Base-by-base conservation (phyloP, 2,888 invertebrate genomes). In the Melinopterus prodromus region DNA sequence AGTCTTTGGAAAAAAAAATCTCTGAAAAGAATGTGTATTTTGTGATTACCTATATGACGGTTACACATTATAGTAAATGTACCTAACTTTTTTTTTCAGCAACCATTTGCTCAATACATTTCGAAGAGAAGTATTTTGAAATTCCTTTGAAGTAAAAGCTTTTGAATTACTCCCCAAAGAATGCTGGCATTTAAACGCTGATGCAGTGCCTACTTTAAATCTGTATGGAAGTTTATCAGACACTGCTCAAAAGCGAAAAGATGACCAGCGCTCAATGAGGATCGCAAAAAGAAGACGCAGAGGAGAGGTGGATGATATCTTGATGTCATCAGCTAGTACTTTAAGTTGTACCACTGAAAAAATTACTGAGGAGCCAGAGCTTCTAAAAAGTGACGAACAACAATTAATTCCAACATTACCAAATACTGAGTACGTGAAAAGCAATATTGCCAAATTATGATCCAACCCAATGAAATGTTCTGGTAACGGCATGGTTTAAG, bases 21-120 rank as follows among this genome's bases (percentile, higher is more conserved):
- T 2, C 53, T 53, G 5, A 53, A 53, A 53, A 53, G 53, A 53
- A 53, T 2, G 53, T 53, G 53, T 53, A 53, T 53, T 53, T 53
- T 53, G 53, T 53, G 53, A 53, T 53, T n/a, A n/a, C n/a, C n/a
- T n/a, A 53, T 53, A 53, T 53, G 53, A 53, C 12, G 53, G 53
- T 53, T 53, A 53, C 53, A 53, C 53, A 53, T 53, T 53, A 53
- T 53, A 53, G 53, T 53, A 53, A 53, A 53, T 53, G 53, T 53
- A 53, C 53, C 53, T 53, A 53, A 53, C 16, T n/a, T 74, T 35
- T 7, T n/a, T 74, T 74, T 74, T n/a, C 37, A 74, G 37, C 74
- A 74, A 74, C 74, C 9, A 74, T 74, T 36, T 74, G 74, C 74
- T 74, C 36, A 74, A 74, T 74, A 74, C 36, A 74, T 74, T 74